These are phyloP conservation scores for Idaea biselata DNA, from an alignment of 2,888 invertebrate genomes.

Conservation along the genomic window DNA sequence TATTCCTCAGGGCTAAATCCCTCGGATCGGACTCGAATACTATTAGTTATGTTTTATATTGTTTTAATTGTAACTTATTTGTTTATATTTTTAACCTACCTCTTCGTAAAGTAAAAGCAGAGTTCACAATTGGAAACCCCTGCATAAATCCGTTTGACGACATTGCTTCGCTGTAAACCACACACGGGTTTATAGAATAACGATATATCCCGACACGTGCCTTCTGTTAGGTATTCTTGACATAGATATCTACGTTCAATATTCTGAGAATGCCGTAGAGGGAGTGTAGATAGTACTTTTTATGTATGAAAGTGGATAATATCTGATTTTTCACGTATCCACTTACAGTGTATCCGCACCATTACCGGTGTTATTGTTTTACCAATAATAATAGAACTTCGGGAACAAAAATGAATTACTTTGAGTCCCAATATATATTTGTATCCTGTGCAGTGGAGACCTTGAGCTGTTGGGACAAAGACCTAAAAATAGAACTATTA, in stretches of 20 bases:
- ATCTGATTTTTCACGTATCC: neutral
- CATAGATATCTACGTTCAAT: neutral
- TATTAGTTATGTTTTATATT: too few species aligned
- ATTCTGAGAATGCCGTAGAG: neutral
- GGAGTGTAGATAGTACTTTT: neutral
- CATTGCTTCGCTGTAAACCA: neutral
- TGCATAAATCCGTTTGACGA: neutral
- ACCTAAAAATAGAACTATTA: too few species aligned
- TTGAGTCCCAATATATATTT: too few species aligned
- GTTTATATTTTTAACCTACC: too few species aligned
- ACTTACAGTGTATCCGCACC: neutral
- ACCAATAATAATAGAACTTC: too few species aligned
- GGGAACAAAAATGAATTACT: too few species aligned
- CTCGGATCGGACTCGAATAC: too few species aligned
- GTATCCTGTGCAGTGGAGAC: too few species aligned
- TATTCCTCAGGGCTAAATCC: too few species aligned
- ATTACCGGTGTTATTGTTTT: neutral
- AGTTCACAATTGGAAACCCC: neutral
- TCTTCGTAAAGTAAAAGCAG: too few species aligned
- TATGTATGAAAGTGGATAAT: neutral
- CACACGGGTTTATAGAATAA: neutral
- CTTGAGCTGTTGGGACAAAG: too few species aligned
- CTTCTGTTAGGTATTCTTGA: neutral
- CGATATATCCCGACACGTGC: neutral
- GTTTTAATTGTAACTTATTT: too few species aligned